phyloP scores from a whole-genome alignment of 2,888 invertebrate species.

The Euphydryas editha region DNA sequence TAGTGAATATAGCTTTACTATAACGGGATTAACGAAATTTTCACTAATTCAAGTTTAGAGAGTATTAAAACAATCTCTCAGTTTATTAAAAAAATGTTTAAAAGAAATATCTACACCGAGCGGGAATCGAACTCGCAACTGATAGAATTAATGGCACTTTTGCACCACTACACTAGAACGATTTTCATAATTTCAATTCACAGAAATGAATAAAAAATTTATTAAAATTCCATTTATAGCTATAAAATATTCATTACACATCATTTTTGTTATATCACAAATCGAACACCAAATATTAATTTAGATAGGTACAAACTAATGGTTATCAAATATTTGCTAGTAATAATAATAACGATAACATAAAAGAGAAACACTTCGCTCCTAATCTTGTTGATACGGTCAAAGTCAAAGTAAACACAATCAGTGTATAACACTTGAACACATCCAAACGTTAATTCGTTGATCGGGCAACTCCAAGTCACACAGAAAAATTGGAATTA shows the following conservation, averaged over 20 bases:
- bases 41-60: no score
- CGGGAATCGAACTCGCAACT: no score
- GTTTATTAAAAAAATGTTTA: no score
- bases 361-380: not conserved
- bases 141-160: no score
- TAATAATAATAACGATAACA: not conserved
- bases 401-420: slow-evolving; percentile 36
- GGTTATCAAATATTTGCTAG: not conserved
- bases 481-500: slow-evolving; percentile 34
- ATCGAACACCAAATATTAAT: not conserved
- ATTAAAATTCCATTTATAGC: not conserved
- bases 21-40: no score
- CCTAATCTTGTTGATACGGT: slow-evolving; percentile 31
- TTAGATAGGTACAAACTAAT: not conserved
- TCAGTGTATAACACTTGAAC: slow-evolving; percentile 21
- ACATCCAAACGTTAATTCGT: slow-evolving; percentile 10
- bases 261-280: not conserved
- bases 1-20: no score
- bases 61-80: no score
- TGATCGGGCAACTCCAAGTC: slow-evolving; percentile 7
- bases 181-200: no score
- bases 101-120: no score
- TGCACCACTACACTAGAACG: no score
- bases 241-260: not conserved
- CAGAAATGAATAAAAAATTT: no score